Conservation (phyloP, 1,140 invertebrate species). For the roundworm (Caenorhabditis elegans) region WBcel235 BX284605.5:6250001-6250500, state of each 20-base stretch:
- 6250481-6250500: slow-evolving; percentile 62
- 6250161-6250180: neutral
- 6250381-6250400: slow-evolving; percentile 61
- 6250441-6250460: slow-evolving; percentile 65
- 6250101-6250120: neutral
- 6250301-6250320: slow-evolving; percentile 4
- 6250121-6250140: neutral
- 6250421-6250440: slow-evolving; percentile 66
- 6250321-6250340: slow-evolving; percentile 58
- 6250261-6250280: too few relatives aligned
- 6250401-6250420: slow-evolving; percentile 64
- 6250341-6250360: slow-evolving; percentile 65
- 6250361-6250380: slow-evolving; percentile 60
- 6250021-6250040: neutral
- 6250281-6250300: too few relatives aligned
- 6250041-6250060: slow-evolving; percentile 27
- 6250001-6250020: slow-evolving; percentile 11
- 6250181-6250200: too few relatives aligned
- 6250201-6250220: too few relatives aligned
- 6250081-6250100: neutral
- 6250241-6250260: too few relatives aligned
- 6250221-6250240: too few relatives aligned
- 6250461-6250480: slow-evolving; percentile 63
- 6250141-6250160: neutral
- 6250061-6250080: neutral